Evolutionary conservation across 2,888 invertebrate species (phyloP).

Genomic region (Augochlorella aurata): DNA sequence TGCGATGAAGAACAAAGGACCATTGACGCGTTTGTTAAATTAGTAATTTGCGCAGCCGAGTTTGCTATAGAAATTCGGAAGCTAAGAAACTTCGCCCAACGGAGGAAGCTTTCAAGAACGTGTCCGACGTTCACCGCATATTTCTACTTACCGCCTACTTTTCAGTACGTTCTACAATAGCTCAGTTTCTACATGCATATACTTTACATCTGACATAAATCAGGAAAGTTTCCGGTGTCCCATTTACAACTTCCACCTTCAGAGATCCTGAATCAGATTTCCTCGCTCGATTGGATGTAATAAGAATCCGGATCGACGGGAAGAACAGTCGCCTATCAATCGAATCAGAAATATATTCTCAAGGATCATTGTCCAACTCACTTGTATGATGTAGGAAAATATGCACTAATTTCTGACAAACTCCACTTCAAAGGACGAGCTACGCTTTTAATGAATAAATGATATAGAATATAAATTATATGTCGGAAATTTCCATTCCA

Average conservation of each 20-base stretch:
- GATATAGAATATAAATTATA: too few relatives aligned
- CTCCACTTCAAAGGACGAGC: too few relatives aligned
- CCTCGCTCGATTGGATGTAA: neutral
- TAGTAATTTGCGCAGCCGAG: neutral
- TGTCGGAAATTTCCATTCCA: too few relatives aligned
- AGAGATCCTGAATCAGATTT: neutral
- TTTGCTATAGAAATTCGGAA: slow-evolving; percentile 1
- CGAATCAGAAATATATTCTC: neutral
- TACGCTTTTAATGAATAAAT: too few relatives aligned
- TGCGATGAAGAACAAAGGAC: neutral
- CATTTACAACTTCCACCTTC: neutral
- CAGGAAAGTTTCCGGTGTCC: slow-evolving; percentile 8
- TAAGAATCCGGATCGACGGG: neutral
- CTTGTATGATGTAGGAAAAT: too few relatives aligned
- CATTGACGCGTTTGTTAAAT: neutral
- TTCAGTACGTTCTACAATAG: neutral
- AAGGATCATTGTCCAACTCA: too few relatives aligned
- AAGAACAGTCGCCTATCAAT: neutral
- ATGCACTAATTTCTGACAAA: too few relatives aligned
- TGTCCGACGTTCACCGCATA: neutral
- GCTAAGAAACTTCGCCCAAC: neutral
- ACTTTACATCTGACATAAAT: neutral
- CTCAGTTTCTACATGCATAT: neutral
- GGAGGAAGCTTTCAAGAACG: neutral
- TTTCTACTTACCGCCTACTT: slow-evolving; percentile 7